Evolutionary conservation across 2,113 vertebrate genomes (phyloP), one percentile per base, ranked within the genome.

Genomic region (Onychostoma macrolepis): DNA sequence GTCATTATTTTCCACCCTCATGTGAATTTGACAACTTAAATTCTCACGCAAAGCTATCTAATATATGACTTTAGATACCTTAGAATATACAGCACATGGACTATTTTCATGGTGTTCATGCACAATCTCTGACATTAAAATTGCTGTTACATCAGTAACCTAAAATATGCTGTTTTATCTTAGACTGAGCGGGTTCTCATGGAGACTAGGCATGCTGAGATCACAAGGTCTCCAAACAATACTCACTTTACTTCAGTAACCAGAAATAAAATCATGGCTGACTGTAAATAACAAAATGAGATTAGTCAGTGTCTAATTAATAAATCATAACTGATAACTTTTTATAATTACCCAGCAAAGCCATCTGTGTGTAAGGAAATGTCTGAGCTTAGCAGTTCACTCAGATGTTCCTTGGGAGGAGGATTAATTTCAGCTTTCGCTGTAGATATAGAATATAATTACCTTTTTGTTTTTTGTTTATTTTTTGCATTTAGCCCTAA

Each of bases 361-460:
- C 94, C 95, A 24, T 95, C 94, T 8, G 91, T 92, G 33, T 93
- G 92, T 69, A 95, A 41, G 8, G 86, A 88, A 83, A 94, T 89
- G 10, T 95, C 92, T 8, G 95, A 92, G 24, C 10, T 92, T 19
- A 93, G 2, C n/a, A 95, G 89, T 77, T 94, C 90, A 71, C 48
- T 88, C 36, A 95, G 86, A 43, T 13, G 83, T 41, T 93, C 88
- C 56, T 89, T 91, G 43, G 76, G 81, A 53, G 92, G 87, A 86
- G 94, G 93, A 83, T 88, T 93, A 8, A 93, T 43, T 30, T 26
- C 6, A 10, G 90, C 90, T 90, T 94, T 95, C 48, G 93, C 95
- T 95, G 69, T 69, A 90, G 74, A 24, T 6, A 67, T 26, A 83
- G 48, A 77, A 69, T 48, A 43, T 71, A n/a, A n/a, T n/a, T n/a